Evolutionary conservation across 1,140 invertebrate genomes (phyloP).

Genomic region (Tetraneura akinire): DNA sequence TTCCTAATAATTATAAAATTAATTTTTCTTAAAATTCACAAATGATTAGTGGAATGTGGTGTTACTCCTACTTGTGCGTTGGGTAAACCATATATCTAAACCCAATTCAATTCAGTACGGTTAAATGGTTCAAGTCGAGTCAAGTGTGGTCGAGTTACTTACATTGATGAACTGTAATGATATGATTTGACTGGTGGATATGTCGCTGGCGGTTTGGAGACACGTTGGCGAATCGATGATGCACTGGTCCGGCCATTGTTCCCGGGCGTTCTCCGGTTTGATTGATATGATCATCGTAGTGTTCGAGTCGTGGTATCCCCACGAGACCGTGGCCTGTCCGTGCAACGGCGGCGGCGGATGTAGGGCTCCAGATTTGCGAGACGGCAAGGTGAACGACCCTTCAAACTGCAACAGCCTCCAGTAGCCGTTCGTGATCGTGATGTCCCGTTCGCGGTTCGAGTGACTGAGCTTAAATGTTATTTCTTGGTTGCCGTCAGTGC

Average conservation of each 20-base stretch:
- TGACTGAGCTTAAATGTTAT: slow-evolving; percentile 55
- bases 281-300: slow-evolving; percentile 55
- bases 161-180: slow-evolving; percentile 56
- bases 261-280: slow-evolving; percentile 52
- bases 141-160: slow-evolving; percentile 36
- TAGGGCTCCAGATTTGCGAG: slow-evolving; percentile 54
- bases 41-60: no score
- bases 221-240: slow-evolving; percentile 54
- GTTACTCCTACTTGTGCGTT: no score
- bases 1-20: no score
- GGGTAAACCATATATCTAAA: no score
- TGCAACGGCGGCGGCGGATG: slow-evolving; percentile 54
- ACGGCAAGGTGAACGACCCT: slow-evolving; percentile 56
- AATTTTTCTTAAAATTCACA: no score
- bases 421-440: slow-evolving; percentile 50
- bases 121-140: no score
- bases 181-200: slow-evolving; percentile 55
- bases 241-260: slow-evolving; percentile 53
- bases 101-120: no score
- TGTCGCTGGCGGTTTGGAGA: slow-evolving; percentile 55
- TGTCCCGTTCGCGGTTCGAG: slow-evolving; percentile 53
- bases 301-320: slow-evolving; percentile 54
- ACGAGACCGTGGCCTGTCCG: slow-evolving; percentile 56
- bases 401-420: slow-evolving; percentile 57
- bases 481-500: slow-evolving; percentile 55